phyloP scores from a whole-genome alignment of 2,888 invertebrate genomes.

The Lasiommata megera region DNA sequence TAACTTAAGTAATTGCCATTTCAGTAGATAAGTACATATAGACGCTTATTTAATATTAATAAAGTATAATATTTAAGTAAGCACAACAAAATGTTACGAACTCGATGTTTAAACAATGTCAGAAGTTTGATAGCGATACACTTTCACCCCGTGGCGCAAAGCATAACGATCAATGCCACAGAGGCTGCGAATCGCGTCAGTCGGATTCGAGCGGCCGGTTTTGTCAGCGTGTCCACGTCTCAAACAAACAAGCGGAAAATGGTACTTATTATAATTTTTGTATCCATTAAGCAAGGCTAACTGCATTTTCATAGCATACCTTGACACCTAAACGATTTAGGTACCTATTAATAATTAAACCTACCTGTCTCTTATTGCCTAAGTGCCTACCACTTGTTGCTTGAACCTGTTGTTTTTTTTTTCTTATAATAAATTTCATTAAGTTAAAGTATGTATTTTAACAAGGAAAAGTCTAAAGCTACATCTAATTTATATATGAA shows the following conservation, averaged over 20 bases:
- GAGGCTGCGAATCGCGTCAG: conserved; percentile 32
- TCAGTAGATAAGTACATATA: no score
- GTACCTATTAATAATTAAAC: background rate
- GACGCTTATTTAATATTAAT: no score
- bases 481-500: no score
- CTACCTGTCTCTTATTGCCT: background rate
- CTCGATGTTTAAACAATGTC: conserved; percentile 44
- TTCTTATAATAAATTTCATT: no score
- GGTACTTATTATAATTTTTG: conserved; percentile 41
- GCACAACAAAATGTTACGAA: conserved; percentile 23
- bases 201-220: conserved; percentile 38
- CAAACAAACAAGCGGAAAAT: conserved; percentile 67
- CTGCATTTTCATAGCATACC: background rate
- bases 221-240: conserved; percentile 50
- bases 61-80: background rate
- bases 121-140: conserved; percentile 58
- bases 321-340: conserved; percentile 4
- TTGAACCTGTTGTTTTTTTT: background rate
- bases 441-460: no score
- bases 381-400: conserved; percentile 1
- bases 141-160: conserved; percentile 66
- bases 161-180: conserved; percentile 59
- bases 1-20: no score
- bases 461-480: no score
- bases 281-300: conserved; percentile 2